Percentiles rank a stretch among this genome's conserved stretches.
Conservation (phyloP, 2,888 invertebrate species). For the Orthosia cruda region DNA sequence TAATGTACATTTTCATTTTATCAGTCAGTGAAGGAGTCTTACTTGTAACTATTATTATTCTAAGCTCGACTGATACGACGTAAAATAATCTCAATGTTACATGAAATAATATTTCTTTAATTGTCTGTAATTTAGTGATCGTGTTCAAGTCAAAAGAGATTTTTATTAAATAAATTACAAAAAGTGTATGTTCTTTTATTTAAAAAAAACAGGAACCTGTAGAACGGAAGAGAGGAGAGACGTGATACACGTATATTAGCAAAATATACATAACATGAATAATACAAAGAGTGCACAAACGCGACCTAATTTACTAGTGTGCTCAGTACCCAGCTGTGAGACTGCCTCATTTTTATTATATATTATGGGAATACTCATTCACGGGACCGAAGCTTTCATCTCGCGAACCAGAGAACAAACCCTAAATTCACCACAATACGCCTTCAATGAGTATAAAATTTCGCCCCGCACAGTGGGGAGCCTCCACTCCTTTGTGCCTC, state of each 20-base stretch:
- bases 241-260: conserved; percentile 8
- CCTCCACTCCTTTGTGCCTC: conserved; percentile 82
- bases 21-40: conserved; percentile 84
- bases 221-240: background rate
- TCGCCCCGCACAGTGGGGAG: conserved; percentile 82
- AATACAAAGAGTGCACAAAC: conserved; percentile 56
- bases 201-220: conserved; percentile 16
- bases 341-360: conserved; percentile 75
- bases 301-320: conserved; percentile 75
- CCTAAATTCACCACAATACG: conserved; percentile 85
- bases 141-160: conserved; percentile 92
- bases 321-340: conserved; percentile 73
- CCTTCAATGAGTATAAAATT: conserved; percentile 89
- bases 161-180: conserved; percentile 90
- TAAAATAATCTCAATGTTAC: conserved; percentile 88
- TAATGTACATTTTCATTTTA: conserved; percentile 79
- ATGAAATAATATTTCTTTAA: conserved; percentile 85
- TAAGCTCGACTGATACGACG: conserved; percentile 87
- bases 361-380: conserved; percentile 74
- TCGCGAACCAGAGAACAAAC: conserved; percentile 76
- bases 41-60: conserved; percentile 83
- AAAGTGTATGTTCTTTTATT: conserved; percentile 73
- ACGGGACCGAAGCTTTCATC: conserved; percentile 78
- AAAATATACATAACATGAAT: conserved; percentile 33
- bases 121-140: conserved; percentile 92